Base-by-base conservation (phyloP, 1,140 invertebrate species). In the Parapsyche elsis region DNA sequence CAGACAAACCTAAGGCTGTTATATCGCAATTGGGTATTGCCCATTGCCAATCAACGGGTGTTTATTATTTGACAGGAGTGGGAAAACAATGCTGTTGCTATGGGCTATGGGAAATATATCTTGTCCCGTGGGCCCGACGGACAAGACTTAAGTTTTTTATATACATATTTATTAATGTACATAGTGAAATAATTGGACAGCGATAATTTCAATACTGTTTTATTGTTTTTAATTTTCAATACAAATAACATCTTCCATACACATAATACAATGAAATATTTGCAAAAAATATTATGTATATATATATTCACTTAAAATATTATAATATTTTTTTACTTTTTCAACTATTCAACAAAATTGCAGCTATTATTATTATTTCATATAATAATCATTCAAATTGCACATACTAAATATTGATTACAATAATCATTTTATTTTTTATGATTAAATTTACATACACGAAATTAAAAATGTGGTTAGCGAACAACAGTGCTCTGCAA, bases 271-370 rank as follows among this genome's bases (percentile, higher is more conserved):
- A 81, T 77, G 75, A 80, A 80, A 80, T 83, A 83, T 83, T 79
- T 79, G 79, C 80, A 83, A 83, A 81, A 83, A 83, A 81, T 59
- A 76, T 77, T 59, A 74, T 75, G 71, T 80, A 61, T 21, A 79
- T 71, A 79, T 80, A 79, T 71, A 79, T 80, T 83, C 76, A 77
- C 79, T 83, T 83, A 81, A 78, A 80, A 79, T 79, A 83, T 76
- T 80, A 38, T 38, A 79, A 71, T 82, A 82, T 67, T 53, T 67
- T 80, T 78, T 38, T 38, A 38, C 30, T 38, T 80, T 76, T 81
- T 78, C 80, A 83, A 81, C 82, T 83, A 83, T 81, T 78, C 59
- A 83, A 83, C 82, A 83, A 83, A 83, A 83, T 83, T 83, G 80
- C 80, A 77, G 70, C 80, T 81, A 83, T 81, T 77, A 73, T 9